These are phyloP conservation scores for Troides helena DNA, from an alignment of 2,888 invertebrate species.

Conservation along the genomic window DNA sequence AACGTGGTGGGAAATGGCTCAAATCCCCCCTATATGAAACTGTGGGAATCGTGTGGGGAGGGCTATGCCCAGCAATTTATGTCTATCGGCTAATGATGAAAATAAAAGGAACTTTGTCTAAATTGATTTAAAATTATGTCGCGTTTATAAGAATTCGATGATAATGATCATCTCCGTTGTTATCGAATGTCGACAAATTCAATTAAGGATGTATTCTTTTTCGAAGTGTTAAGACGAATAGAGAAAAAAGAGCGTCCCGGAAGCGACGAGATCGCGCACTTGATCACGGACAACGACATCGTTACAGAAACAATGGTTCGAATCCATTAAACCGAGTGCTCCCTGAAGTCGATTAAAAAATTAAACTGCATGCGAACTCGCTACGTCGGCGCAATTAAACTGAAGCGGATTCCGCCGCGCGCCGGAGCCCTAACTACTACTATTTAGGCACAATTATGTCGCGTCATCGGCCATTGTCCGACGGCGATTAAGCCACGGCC, in stretches of 20 bases:
- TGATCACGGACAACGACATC: constrained; percentile 19
- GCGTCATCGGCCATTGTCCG: constrained; percentile 75
- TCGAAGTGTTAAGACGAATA: background rate
- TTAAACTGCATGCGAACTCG: constrained; percentile 27
- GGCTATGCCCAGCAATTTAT: too few relatives aligned
- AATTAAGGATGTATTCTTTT: background rate
- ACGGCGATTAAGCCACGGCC: constrained; percentile 61
- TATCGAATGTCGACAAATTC: constrained; percentile 33
- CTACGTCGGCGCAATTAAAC: constrained; percentile 49
- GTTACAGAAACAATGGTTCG: constrained; percentile 27
- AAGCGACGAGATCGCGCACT: constrained; percentile 14
- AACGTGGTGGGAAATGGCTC: too few relatives aligned
- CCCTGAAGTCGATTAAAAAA: constrained; percentile 31
- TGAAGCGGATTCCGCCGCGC: constrained; percentile 54
- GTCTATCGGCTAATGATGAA: too few relatives aligned
- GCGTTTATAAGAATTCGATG: too few relatives aligned
- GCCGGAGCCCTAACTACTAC: constrained; percentile 53
- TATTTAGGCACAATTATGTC: constrained; percentile 75
- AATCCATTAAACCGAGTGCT: constrained; percentile 25
- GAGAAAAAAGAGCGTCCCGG: background rate
- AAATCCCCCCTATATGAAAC: too few relatives aligned
- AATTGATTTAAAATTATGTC: too few relatives aligned
- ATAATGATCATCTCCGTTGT: background rate
- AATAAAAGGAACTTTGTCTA: too few relatives aligned
- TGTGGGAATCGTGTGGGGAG: too few relatives aligned